Base-by-base conservation (phyloP, 2,888 invertebrate species). In the Biston betularia region DNA sequence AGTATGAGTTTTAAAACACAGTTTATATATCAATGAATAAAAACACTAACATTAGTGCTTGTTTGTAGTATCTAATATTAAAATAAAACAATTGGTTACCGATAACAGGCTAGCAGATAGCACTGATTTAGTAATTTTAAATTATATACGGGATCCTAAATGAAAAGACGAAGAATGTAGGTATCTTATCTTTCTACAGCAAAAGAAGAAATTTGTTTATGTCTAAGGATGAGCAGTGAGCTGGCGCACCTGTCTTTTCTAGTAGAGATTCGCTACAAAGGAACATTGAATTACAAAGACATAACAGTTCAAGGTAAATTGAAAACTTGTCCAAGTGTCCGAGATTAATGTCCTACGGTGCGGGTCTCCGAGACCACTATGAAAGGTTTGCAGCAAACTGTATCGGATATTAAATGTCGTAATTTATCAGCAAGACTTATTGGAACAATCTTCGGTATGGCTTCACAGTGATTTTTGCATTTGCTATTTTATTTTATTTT, bases 321-420 rank as follows among this genome's bases (percentile, higher is more conserved):
- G 63, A 63, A 61, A 60, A 12, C 52, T 45, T 53, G 60, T 50
- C 60, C 56, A 49, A 55, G 49, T 50, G 50, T 33, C 59, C 46
- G 46, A 46, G 65, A 65, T 65, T 65, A 61, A 65, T 65, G 65
- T 56, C 12, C 9, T 15, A 50, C 57, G 58, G 48, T 49, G 49
- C 49, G 58, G 58, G 49, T 40, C 49, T 57, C 46, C 34, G 60
- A 54, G 61, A 68, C 65, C 56, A 65, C 64, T 62, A 62, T 63
- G 64, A 68, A 68, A 67, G 64, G 66, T 62, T 69, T 60, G 46
- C 57, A 60, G 56, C 49, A n/a, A 66, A 66, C 71, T 63, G 65
- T 65, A 65, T 61, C 65, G 65, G 68, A 67, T 69, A 72, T 69
- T 69, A 69, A 66, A 68, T 15, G 69, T 69, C 68, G 56, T 69